These are phyloP conservation scores for Poeciliopsis occidentalis DNA, from an alignment of 2,113 vertebrate species.

Conservation along the genomic window DNA sequence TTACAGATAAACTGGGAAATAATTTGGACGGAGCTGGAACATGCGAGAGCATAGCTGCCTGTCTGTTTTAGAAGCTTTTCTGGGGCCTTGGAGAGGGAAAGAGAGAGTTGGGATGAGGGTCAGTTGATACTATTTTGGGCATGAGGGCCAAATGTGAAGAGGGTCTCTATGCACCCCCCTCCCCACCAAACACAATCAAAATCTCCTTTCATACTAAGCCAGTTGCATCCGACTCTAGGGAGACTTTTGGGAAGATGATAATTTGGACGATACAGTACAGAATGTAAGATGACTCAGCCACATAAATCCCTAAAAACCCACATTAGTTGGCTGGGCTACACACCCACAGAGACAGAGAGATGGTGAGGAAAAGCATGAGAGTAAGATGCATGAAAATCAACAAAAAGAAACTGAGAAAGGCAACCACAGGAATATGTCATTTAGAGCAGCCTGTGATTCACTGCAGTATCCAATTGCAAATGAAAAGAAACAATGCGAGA, in stretches of 20 bases:
- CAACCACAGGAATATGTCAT: constrained; percentile 44
- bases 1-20: constrained; percentile 47
- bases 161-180: background rate
- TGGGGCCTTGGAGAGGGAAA: constrained; percentile 1
- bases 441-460: constrained; percentile 1
- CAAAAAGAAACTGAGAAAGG: constrained; percentile 38
- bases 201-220: constrained; percentile 67
- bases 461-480: constrained; percentile 2
- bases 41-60: constrained; percentile 22
- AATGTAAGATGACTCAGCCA: constrained; percentile 67
- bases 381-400: constrained; percentile 30
- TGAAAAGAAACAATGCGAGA: constrained; percentile 3
- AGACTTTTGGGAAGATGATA: constrained; percentile 73
- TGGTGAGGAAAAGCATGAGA: constrained; percentile 13
- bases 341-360: constrained; percentile 23
- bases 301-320: constrained; percentile 67
- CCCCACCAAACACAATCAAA: constrained; percentile 1
- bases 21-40: constrained; percentile 31
- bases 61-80: constrained; percentile 26
- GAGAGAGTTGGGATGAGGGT: constrained; percentile 33
- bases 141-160: constrained; percentile 48
- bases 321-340: constrained; percentile 57
- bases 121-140: constrained; percentile 63
- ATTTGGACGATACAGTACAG: constrained; percentile 52
- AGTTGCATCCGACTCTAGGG: constrained; percentile 56